Evolutionary conservation across 2,113 vertebrate genomes (phyloP), one percentile per base, ranked within the genome.

Genomic region (Toxostoma redivivum): DNA sequence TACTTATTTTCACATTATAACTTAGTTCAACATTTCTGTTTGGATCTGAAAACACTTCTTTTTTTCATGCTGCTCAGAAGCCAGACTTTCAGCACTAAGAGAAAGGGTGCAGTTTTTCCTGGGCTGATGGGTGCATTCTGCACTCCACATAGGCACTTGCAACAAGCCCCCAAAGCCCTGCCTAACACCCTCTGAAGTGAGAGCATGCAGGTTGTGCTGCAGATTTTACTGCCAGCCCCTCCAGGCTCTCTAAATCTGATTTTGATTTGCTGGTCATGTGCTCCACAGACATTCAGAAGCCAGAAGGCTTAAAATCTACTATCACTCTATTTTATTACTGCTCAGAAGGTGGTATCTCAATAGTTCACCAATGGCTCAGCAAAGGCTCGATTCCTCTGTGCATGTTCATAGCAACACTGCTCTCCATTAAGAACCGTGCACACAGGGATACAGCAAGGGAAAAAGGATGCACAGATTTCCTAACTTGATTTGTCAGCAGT

Each of bases 221-320:
- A 81, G 66, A 87, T 92, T 94, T 83, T 81, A 94, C 67, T 86
- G 85, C 77, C 58, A 96, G 87, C 10, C 9, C 54, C 74, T 94
- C 37, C 53, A 95, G 81, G 79, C 38, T 66, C 30, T 60, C 93
- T 88, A 87, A 86, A 85, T 65, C 45, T 69, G 87, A 71, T 96
- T 90, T 90, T 70, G 62, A 90, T 80, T 93, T 94, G 56, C 85
- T 88, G 44, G 60, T 77, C 90, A 78, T 83, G 64, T 0, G 0
- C 67, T 93, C 27, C 92, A 67, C 81, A 80, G 74, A 77, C 30
- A 80, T 54, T 62, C 47, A 77, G 45, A 88, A 90, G 62, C 79
- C n/a, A 9, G 71, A 73, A 93, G 79, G 67, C 67, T 90, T 93
- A 56, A 87, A 94, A 95, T 73, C 70, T 53, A 65, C 61, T 81